Percentiles rank a stretch among this genome's conserved stretches.
Evolutionary conservation across 2,113 vertebrate species (phyloP).

Genomic region (Malaclemys terrapin): DNA sequence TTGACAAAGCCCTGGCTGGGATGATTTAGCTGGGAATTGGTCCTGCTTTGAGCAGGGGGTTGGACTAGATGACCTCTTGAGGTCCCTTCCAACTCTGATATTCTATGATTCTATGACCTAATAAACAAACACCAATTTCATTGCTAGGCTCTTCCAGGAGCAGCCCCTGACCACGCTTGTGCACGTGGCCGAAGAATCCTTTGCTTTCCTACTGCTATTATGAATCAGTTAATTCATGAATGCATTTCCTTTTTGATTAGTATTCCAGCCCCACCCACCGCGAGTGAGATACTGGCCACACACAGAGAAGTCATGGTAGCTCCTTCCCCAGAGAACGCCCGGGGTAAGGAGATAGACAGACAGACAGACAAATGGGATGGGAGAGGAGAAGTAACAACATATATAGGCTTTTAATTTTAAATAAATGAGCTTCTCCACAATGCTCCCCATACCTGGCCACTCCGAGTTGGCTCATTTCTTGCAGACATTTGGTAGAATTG

Average conservation of each 20-base stretch:
- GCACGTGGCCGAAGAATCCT: neutral
- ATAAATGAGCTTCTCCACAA: neutral
- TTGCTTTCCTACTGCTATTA: neutral
- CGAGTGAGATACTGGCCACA: neutral
- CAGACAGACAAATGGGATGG: neutral
- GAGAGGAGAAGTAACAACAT: neutral
- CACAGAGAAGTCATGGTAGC: neutral
- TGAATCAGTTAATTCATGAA: neutral
- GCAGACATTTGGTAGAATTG: rapidly evolving
- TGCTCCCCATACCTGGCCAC: neutral
- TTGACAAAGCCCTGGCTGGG: too few relatives aligned
- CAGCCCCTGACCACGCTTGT: neutral
- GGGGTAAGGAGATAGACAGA: too few relatives aligned
- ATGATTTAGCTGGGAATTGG: too few relatives aligned
- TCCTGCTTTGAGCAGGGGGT: too few relatives aligned
- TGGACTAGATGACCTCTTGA: too few relatives aligned
- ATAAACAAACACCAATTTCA: neutral
- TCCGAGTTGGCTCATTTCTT: neutral
- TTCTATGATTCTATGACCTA: too few relatives aligned
- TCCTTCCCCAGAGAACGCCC: too few relatives aligned
- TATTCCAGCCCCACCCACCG: neutral
- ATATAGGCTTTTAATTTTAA: neutral
- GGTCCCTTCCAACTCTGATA: too few relatives aligned
- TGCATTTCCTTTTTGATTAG: neutral
- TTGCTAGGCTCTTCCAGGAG: neutral